Evolutionary conservation across 2,797 vertebrate species (phyloP).

Genomic region (Lophotriccus pileatus): DNA sequence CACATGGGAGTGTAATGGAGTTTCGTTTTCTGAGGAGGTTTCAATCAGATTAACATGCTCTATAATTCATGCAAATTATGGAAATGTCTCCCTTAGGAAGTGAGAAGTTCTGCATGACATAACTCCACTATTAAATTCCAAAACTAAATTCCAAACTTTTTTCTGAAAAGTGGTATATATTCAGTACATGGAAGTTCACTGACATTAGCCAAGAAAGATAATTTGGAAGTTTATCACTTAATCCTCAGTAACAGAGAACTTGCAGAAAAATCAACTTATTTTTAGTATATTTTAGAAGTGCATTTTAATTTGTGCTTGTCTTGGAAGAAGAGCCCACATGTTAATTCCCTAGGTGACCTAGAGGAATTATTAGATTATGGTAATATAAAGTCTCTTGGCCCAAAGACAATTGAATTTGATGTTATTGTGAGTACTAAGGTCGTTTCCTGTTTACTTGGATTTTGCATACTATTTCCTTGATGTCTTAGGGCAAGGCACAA

Average conservation of each 20-base stretch:
- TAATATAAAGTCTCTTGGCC: neutral
- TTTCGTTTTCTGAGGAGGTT: neutral
- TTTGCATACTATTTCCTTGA: neutral
- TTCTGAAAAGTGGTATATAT: neutral
- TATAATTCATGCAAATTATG: neutral
- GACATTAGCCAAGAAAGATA: neutral
- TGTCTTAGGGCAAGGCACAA: neutral
- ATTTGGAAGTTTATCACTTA: neutral
- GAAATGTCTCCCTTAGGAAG: neutral
- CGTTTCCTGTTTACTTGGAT: neutral
- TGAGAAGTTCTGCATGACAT: neutral
- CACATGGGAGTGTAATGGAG: neutral
- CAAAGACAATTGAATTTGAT: neutral
- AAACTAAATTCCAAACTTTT: neutral
- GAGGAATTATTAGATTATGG: neutral
- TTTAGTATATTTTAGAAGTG: neutral
- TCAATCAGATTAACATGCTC: neutral
- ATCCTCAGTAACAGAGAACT: neutral
- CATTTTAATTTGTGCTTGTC: neutral
- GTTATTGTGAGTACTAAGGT: neutral
- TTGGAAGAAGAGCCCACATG: neutral
- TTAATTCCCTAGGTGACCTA: neutral
- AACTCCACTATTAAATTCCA: neutral
- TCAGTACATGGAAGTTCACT: neutral
- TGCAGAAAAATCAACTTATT: neutral